Percentiles rank a stretch among this genome's conserved stretches.
These are phyloP conservation scores for Axis porcinus DNA, from an alignment of 2,113 vertebrate species.

Conservation along the genomic window DNA sequence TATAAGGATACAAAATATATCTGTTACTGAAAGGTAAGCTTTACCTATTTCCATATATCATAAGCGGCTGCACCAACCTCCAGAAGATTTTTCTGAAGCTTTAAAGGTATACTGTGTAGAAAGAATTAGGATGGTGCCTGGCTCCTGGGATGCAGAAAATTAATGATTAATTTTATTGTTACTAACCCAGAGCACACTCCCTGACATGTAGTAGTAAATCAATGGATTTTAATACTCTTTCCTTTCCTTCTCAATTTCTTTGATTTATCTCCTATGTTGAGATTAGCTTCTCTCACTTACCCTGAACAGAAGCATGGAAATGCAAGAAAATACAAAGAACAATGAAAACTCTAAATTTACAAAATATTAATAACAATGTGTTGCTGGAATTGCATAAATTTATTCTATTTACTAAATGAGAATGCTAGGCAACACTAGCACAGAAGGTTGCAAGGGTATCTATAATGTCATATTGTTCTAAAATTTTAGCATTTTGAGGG, in stretches of 20 bases:
- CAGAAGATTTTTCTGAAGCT: background rate
- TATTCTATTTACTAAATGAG: background rate
- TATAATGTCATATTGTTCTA: background rate
- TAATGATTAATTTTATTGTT: conserved; percentile 20
- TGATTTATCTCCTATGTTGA: conserved; percentile 40
- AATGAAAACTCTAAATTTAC: background rate
- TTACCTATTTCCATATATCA: background rate
- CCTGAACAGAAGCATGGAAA: background rate
- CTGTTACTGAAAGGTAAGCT: background rate
- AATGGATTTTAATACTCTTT: conserved; percentile 44
- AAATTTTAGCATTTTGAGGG: background rate
- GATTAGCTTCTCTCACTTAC: background rate
- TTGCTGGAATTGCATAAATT: background rate
- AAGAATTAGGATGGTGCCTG: background rate
- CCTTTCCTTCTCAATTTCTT: conserved; percentile 36
- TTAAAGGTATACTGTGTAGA: background rate
- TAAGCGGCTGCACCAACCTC: background rate
- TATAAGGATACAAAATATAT: background rate
- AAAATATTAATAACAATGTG: background rate
- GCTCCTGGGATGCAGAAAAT: background rate
- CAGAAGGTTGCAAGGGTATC: background rate
- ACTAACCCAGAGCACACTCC: background rate
- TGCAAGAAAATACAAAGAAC: conserved; percentile 6
- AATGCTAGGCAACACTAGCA: background rate
- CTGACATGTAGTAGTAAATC: conserved; percentile 20